Conservation (phyloP, 2,888 invertebrate genomes). For the Cryptus armator region DNA sequence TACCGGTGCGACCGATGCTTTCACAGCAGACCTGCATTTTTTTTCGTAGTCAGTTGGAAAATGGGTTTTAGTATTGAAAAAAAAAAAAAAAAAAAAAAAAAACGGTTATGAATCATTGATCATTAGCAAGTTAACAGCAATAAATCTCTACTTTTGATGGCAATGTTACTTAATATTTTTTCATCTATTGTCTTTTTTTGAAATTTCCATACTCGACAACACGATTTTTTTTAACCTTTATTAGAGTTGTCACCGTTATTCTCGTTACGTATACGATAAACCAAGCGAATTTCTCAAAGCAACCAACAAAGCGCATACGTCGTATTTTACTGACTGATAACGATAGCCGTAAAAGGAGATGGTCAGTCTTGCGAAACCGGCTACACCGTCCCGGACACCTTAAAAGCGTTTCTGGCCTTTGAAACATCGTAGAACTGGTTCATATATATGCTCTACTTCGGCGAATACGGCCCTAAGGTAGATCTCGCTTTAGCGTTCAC, state of each 20-base stretch:
- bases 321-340: not conserved
- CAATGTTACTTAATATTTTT: not conserved
- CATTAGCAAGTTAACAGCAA: no score
- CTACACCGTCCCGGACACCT: conserved; percentile 3
- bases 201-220: not conserved
- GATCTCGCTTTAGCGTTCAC: not conserved
- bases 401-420: conserved; percentile 29
- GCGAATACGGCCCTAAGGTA: conserved; percentile 22
- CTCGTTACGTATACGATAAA: not conserved
- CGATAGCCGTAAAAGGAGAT: conserved; percentile 23
- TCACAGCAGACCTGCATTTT: no score
- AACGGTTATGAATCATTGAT: no score
- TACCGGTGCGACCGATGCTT: no score
- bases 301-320: not conserved
- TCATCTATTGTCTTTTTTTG: not conserved
- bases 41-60: no score
- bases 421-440: conserved; percentile 15
- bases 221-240: not conserved
- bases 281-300: conserved; percentile 2
- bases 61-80: no score
- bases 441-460: not conserved
- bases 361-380: not conserved
- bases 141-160: no score
- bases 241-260: not conserved
- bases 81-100: no score